Evolutionary conservation across 2,113 vertebrate species (phyloP), one percentile per base, ranked within the genome.

Genomic region (Dicentrarchus labrax): DNA sequence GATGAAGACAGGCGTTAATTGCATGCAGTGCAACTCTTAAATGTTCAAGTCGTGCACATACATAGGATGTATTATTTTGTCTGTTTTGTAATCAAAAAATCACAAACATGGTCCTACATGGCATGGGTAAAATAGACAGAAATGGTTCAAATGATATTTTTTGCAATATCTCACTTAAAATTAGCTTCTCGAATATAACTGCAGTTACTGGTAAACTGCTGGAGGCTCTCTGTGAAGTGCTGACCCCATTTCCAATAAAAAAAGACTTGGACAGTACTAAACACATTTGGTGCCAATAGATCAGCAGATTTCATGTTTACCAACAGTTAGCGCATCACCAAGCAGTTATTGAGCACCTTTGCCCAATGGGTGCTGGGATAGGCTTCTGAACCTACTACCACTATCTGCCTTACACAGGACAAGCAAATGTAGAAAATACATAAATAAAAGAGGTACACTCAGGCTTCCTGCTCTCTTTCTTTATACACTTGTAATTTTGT

Each of bases 341-440:
- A 65, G 59, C 59, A 72, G 19, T 19, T 50, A 59, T 39, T 65
- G 21, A 60, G 50, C 16, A 48, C 47, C 21, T 48, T 17, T 57
- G n/a, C 6, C 30, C 41, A 62, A 8, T 24, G 2, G 36, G 3
- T 76, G 50, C 36, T 38, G 17, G 21, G 21, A 74, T 50, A 43
- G 11, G 30, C 47, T 75, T 17, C 8, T 47, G 53, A 66, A 56
- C 70, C 7, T 41, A 38, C 15, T 53, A 30, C 30, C 56, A 62
- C 10, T 1, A 0, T n/a, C 22, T 4, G 1, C 11, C 67, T 54
- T 22, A 19, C 41, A 69, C 1, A 38, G 17, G 15, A 43, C 36
- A 65, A 22, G 1, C 15, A 72, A 53, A 77, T 60, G 4, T 15
- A 54, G 38, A 45, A 70, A 65, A 76, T 38, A 43, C 65, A 61